These are phyloP conservation scores for Noctua comes DNA, from an alignment of 2,888 invertebrate genomes.

Conservation along the genomic window DNA sequence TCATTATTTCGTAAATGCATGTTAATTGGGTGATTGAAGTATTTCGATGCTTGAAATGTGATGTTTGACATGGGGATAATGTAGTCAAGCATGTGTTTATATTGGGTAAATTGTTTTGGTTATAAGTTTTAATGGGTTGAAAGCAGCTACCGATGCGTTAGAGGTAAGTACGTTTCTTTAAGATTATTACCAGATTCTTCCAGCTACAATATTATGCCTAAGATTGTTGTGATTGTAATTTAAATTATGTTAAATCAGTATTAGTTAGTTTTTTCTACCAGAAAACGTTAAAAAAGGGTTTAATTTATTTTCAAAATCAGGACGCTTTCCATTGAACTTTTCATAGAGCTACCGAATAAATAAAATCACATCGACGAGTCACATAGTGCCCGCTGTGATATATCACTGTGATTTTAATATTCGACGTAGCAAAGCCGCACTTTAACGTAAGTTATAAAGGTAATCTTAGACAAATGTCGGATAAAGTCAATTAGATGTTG, in stretches of 20 bases:
- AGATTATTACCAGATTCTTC: neutral
- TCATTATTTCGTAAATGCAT: slow-evolving; percentile 59
- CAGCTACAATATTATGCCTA: neutral
- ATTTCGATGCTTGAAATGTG: slow-evolving; percentile 29
- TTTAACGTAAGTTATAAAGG: slow-evolving; percentile 60
- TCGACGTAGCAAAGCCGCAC: slow-evolving; percentile 54
- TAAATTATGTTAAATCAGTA: slow-evolving; percentile 11
- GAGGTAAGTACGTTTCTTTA: neutral
- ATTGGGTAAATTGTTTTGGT: neutral
- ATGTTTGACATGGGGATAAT: slow-evolving; percentile 11
- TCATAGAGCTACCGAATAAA: slow-evolving; percentile 31
- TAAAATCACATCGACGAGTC: slow-evolving; percentile 25
- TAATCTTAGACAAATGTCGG: slow-evolving; percentile 68
- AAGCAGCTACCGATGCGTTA: neutral
- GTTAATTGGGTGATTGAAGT: slow-evolving; percentile 38
- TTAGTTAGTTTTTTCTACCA: slow-evolving; percentile 10
- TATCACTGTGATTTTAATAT: slow-evolving; percentile 37
- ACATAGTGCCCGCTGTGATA: slow-evolving; percentile 7
- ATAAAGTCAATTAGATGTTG: slow-evolving; percentile 68
- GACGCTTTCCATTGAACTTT: slow-evolving; percentile 26
- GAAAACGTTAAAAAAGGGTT: slow-evolving; percentile 23
- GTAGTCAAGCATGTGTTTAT: slow-evolving; percentile 24
- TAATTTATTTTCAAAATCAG: slow-evolving; percentile 23
- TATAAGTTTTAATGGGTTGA: neutral
- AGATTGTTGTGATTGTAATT: neutral